Conservation (phyloP, 2,113 vertebrate species). For the Callospermophilus lateralis region DNA sequence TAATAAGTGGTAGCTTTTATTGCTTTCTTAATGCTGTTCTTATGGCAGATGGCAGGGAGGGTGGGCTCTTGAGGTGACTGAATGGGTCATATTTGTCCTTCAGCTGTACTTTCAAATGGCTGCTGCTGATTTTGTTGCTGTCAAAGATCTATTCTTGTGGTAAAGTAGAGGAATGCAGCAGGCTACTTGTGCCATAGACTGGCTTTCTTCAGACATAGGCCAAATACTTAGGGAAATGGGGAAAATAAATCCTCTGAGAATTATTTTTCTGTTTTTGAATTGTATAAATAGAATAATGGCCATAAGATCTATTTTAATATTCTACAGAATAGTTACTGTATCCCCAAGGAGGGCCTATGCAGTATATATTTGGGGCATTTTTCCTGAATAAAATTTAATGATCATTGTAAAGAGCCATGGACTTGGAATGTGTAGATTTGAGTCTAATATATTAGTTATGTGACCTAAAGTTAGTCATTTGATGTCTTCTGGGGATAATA, state of each 20-base stretch:
- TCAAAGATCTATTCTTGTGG: neutral
- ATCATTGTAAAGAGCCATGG: neutral
- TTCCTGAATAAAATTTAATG: conserved; percentile 25
- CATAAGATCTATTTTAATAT: conserved; percentile 35
- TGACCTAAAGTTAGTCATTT: neutral
- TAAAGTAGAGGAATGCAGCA: neutral
- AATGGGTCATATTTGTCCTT: neutral
- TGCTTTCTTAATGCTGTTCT: neutral
- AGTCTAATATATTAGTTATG: neutral
- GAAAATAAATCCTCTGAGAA: neutral
- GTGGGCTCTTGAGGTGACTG: neutral
- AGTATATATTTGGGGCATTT: neutral
- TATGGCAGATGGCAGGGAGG: neutral
- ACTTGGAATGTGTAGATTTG: neutral
- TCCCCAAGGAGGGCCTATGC: neutral
- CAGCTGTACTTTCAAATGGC: neutral
- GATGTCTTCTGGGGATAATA: neutral
- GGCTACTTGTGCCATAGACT: neutral
- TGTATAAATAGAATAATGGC: neutral
- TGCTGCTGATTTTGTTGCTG: neutral
- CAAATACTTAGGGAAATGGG: neutral
- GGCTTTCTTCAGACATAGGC: conserved; percentile 12
- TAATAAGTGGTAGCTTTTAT: neutral
- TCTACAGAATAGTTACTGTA: neutral
- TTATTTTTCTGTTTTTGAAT: conserved; percentile 39